Evolutionary conservation across 1,140 invertebrate species (phyloP).

Genomic region (Calephelis nemesis): DNA sequence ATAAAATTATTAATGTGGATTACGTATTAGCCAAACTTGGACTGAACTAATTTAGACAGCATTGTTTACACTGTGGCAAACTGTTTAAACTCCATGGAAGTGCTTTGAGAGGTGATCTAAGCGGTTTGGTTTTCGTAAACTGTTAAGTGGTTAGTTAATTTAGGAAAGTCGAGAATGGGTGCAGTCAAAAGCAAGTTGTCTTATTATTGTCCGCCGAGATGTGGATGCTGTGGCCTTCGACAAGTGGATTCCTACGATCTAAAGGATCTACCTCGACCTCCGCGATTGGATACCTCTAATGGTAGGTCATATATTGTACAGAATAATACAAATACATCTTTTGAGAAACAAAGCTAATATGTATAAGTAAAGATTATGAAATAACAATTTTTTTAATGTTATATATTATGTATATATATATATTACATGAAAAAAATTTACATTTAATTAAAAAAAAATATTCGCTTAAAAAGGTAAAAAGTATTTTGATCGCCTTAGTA

Average conservation of each 20-base stretch:
- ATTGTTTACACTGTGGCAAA: conserved; percentile 57
- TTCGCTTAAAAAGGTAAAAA: too few relatives aligned
- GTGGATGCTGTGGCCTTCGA: conserved; percentile 44
- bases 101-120: conserved; percentile 52
- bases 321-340: too few relatives aligned
- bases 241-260: conserved; percentile 54
- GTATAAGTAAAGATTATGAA: too few relatives aligned
- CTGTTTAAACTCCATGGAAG: conserved; percentile 45
- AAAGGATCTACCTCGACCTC: conserved; percentile 59
- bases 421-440: too few relatives aligned
- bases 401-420: too few relatives aligned
- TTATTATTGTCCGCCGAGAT: conserved; percentile 40
- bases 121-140: conserved; percentile 24
- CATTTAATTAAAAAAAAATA: too few relatives aligned
- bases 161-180: conserved; percentile 43
- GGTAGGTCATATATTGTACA: conserved; percentile 36
- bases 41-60: conserved; percentile 37
- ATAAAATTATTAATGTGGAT: conserved; percentile 41
- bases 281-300: conserved; percentile 43
- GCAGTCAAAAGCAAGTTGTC: conserved; percentile 53
- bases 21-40: conserved; percentile 24
- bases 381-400: too few relatives aligned
- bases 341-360: too few relatives aligned
- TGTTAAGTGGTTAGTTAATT: conserved; percentile 17
- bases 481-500: too few relatives aligned